These are phyloP conservation scores for Lasiurus cinereus DNA, from an alignment of 2,113 vertebrate species.

Conservation along the genomic window DNA sequence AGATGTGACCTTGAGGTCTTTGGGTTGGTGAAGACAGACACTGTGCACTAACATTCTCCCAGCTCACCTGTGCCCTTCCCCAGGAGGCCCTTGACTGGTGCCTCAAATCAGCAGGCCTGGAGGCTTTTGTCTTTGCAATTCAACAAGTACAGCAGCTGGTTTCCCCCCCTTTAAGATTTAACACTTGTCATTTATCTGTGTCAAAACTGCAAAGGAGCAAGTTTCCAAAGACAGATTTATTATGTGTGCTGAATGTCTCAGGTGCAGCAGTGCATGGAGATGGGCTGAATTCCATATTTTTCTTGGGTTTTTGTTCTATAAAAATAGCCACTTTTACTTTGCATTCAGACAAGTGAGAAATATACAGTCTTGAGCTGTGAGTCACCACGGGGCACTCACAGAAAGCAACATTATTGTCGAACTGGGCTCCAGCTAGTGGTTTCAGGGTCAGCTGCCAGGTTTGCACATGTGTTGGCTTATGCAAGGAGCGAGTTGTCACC, in stretches of 20 bases:
- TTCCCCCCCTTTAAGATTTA: conserved; percentile 82
- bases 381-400: conserved; percentile 47
- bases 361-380: conserved; percentile 60
- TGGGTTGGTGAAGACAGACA: conserved; percentile 3
- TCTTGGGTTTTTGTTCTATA: conserved; percentile 73
- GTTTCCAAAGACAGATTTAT: conserved; percentile 84
- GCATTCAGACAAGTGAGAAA: conserved; percentile 76
- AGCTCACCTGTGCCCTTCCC: conserved; percentile 41
- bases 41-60: background rate
- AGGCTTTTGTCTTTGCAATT: conserved; percentile 74
- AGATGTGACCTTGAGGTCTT: background rate
- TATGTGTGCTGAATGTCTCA: conserved; percentile 78
- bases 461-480: background rate
- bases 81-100: background rate
- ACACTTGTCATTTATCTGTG: conserved; percentile 83
- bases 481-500: conserved; percentile 33
- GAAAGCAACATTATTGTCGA: conserved; percentile 50
- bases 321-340: conserved; percentile 79
- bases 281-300: conserved; percentile 71
- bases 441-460: conserved; percentile 51
- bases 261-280: conserved; percentile 78
- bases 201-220: conserved; percentile 82
- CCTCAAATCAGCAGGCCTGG: conserved; percentile 41
- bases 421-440: background rate
- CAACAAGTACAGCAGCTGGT: conserved; percentile 77